Evolutionary conservation across 2,113 vertebrate species (phyloP).

Genomic region (Atherinomorus stipes): DNA sequence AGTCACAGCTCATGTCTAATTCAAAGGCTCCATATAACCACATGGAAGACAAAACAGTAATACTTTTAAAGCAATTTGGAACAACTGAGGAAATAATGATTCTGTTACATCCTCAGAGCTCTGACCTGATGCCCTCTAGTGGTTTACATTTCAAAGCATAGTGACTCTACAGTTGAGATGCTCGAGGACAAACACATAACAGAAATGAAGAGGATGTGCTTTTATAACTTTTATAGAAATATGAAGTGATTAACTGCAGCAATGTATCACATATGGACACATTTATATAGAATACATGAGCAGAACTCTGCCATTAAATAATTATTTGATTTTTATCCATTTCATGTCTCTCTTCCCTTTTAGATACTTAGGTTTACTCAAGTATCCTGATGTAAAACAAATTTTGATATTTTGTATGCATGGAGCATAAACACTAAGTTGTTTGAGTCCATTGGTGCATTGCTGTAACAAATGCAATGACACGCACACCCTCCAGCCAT

Average conservation of each 20-base stretch:
- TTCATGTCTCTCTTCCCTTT: too few relatives aligned
- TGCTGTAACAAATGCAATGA: background rate
- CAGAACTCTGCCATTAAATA: too few relatives aligned
- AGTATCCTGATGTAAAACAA: too few relatives aligned
- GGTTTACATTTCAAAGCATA: background rate
- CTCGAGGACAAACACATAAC: background rate
- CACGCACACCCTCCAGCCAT: background rate
- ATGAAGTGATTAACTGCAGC: background rate
- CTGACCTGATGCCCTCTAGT: constrained; percentile 65
- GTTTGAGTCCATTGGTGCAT: background rate
- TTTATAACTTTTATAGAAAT: background rate
- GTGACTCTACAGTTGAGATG: background rate
- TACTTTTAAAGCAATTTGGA: background rate
- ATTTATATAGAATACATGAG: too few relatives aligned
- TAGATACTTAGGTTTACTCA: too few relatives aligned
- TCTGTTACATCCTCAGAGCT: background rate
- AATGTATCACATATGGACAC: background rate
- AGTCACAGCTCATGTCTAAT: too few relatives aligned
- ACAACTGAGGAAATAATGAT: background rate
- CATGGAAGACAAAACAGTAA: background rate
- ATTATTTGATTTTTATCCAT: too few relatives aligned
- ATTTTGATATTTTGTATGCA: background rate
- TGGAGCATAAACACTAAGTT: background rate
- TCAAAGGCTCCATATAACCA: too few relatives aligned
- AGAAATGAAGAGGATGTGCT: background rate